Evolutionary conservation across 2,888 invertebrate species (phyloP).

Genomic region (Helleia helle): DNA sequence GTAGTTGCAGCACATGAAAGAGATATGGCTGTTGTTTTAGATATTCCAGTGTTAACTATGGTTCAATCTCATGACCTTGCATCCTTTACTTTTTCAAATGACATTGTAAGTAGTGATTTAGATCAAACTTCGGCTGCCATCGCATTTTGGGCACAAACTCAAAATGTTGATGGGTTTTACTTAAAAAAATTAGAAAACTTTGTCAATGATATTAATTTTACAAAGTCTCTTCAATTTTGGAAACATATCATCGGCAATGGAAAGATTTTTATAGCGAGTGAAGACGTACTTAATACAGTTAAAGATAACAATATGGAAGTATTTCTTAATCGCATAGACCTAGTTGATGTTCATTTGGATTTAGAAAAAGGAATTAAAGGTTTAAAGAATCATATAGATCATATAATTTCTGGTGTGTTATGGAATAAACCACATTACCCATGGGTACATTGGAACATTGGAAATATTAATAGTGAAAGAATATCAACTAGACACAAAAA

Average conservation of each 20-base stretch:
- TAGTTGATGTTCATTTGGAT: conserved; percentile 80
- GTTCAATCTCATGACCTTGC: conserved; percentile 31
- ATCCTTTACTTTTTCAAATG: conserved; percentile 54
- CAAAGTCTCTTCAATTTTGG: conserved; percentile 77
- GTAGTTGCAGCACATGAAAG: conserved; percentile 76
- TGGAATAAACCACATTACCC: conserved; percentile 78
- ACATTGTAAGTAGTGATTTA: conserved; percentile 38
- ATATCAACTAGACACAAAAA: conserved; percentile 74
- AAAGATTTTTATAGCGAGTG: conserved; percentile 79
- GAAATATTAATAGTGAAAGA: conserved; percentile 76
- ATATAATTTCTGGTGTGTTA: conserved; percentile 70
- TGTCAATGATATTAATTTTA: conserved; percentile 74
- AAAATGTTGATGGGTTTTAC: conserved; percentile 92
- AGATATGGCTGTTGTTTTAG: conserved; percentile 85
- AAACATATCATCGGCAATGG: conserved; percentile 76
- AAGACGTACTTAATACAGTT: conserved; percentile 66
- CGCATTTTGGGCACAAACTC: conserved; percentile 60
- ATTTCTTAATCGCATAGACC: conserved; percentile 78
- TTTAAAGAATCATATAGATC: conserved; percentile 75
- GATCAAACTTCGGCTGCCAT: conserved; percentile 53
- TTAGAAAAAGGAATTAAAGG: conserved; percentile 70
- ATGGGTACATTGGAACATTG: conserved; percentile 88
- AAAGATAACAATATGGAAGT: conserved; percentile 66
- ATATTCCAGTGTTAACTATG: conserved; percentile 77
- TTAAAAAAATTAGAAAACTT: conserved; percentile 84